A percentile compares a stretch with the other conserved stretches of the same genome.
Conservation (phyloP, 2,888 invertebrate species). For the Campaea margaritaria region DNA sequence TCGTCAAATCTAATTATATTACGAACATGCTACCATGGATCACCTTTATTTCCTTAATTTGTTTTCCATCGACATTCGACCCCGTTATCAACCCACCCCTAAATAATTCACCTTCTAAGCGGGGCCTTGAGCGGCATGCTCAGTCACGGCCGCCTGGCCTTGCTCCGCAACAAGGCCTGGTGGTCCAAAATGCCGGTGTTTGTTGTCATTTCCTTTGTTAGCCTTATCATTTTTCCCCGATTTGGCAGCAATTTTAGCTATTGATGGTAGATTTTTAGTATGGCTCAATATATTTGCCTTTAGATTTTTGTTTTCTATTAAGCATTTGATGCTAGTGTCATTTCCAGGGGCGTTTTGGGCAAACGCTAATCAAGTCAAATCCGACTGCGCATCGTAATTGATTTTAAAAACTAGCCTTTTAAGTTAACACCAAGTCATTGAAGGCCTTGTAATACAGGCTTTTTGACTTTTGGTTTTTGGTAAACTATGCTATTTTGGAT, state of each 20-base stretch:
- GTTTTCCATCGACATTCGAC: slow-evolving; percentile 4
- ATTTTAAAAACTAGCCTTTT: too few species aligned
- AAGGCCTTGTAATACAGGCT: too few species aligned
- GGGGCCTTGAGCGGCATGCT: slow-evolving; percentile 33
- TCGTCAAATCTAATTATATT: background rate
- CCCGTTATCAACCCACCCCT: slow-evolving; percentile 7
- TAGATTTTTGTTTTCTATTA: too few species aligned
- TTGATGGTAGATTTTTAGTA: too few species aligned
- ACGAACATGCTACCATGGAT: background rate
- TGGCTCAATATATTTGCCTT: too few species aligned
- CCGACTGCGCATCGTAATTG: too few species aligned
- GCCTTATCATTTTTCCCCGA: background rate
- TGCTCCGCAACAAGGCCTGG: slow-evolving; percentile 36
- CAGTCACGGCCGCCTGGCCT: slow-evolving; percentile 39
- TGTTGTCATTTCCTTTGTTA: slow-evolving; percentile 11
- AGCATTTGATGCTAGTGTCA: too few species aligned
- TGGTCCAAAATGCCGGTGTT: slow-evolving; percentile 27
- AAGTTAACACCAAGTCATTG: background rate
- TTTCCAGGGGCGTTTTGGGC: too few species aligned
- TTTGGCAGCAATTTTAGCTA: background rate
- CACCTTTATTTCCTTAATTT: background rate
- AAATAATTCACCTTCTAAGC: slow-evolving; percentile 7
- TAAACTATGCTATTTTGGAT: too few species aligned
- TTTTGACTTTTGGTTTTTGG: too few species aligned
- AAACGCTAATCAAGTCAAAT: too few species aligned